Evolutionary conservation across 2,888 invertebrate species (phyloP).

Genomic region (Magallana nippona): DNA sequence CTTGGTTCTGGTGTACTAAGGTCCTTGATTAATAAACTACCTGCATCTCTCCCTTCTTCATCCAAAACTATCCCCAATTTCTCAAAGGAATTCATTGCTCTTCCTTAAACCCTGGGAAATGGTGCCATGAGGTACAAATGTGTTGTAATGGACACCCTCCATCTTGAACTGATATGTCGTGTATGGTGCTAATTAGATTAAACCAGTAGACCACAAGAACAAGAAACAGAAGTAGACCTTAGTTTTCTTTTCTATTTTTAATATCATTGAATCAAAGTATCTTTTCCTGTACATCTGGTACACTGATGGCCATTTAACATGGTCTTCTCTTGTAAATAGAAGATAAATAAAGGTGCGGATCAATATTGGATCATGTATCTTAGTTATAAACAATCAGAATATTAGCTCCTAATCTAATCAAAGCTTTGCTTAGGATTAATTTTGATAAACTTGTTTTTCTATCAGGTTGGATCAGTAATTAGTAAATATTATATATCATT

Average conservation of each 20-base stretch:
- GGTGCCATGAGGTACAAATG: neutral
- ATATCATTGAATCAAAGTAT: neutral
- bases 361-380: no score
- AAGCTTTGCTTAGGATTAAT: neutral
- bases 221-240: neutral
- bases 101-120: neutral
- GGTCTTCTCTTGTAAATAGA: no score
- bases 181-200: no score
- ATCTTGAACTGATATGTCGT: no score
- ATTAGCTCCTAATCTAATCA: no score
- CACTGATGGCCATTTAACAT: no score
- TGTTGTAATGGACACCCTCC: neutral
- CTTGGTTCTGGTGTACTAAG: neutral
- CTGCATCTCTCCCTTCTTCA: neutral
- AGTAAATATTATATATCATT: no score
- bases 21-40: slow-evolving; percentile 16
- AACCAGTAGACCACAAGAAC: neutral
- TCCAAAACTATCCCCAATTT: neutral
- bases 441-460: neutral
- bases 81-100: neutral
- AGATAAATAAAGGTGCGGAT: no score
- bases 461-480: no score
- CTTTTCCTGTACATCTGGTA: neutral
- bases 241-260: neutral
- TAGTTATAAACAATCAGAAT: no score